Evolutionary conservation across 2,888 invertebrate species (phyloP).

Genomic region (Eilema sororculum): DNA sequence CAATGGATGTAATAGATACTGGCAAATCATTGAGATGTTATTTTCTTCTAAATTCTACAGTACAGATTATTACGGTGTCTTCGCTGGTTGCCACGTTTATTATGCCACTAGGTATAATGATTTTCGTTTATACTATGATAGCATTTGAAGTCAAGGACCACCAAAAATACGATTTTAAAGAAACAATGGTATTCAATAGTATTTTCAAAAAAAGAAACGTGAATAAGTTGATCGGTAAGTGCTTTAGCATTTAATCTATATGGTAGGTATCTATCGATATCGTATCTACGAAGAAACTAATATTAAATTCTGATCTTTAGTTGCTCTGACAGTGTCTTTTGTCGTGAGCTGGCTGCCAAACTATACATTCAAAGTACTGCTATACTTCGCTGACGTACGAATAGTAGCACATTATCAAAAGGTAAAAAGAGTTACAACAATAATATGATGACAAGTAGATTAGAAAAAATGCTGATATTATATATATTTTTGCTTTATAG

Average conservation of each 20-base stretch:
- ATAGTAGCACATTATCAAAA: conserved; percentile 53
- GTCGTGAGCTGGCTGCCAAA: conserved; percentile 78
- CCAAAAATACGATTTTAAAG: conserved; percentile 37
- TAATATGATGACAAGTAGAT: background rate
- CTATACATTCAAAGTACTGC: conserved; percentile 63
- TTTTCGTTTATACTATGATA: conserved; percentile 54
- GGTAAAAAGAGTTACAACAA: conserved; percentile 46
- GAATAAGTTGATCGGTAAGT: conserved; percentile 56
- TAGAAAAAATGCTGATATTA: background rate
- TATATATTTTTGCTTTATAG: conserved; percentile 53
- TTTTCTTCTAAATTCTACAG: conserved; percentile 16
- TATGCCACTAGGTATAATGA: conserved; percentile 51
- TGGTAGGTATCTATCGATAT: background rate
- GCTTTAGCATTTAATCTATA: background rate
- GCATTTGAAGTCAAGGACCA: conserved; percentile 49
- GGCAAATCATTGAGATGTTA: conserved; percentile 43
- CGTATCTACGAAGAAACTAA: background rate
- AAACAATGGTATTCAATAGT: conserved; percentile 43
- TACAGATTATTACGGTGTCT: conserved; percentile 38
- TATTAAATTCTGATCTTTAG: conserved; percentile 57
- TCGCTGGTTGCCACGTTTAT: conserved; percentile 45
- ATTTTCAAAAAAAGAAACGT: conserved; percentile 51
- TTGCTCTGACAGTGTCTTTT: conserved; percentile 78
- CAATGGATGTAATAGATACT: conserved; percentile 44
- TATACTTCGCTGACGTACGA: conserved; percentile 59